Evolutionary conservation across 2,797 vertebrate genomes (phyloP).

Genomic region (Cheirogaleus major): DNA sequence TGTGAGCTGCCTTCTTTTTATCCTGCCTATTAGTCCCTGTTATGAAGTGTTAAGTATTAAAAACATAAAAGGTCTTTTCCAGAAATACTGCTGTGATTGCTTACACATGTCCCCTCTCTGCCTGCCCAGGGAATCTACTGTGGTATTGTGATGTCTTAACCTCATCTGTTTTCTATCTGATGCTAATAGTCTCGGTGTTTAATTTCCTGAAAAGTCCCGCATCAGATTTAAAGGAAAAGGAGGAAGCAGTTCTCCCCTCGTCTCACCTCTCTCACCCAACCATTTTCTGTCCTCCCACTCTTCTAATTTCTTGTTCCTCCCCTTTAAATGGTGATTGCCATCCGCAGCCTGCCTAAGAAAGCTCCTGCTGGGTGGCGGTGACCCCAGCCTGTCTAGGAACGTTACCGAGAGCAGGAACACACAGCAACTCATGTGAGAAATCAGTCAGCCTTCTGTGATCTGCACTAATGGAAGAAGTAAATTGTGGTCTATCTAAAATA

Average conservation of each 20-base stretch:
- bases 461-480: neutral
- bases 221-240: conserved; percentile 86
- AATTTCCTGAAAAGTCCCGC: conserved; percentile 88
- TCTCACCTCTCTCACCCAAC: conserved; percentile 52
- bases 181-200: conserved; percentile 87
- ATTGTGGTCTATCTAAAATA: neutral
- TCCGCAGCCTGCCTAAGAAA: neutral
- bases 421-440: conserved; percentile 49
- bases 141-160: conserved; percentile 79
- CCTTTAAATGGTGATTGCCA: conserved; percentile 65
- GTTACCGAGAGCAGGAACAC: conserved; percentile 61
- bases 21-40: conserved; percentile 87
- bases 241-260: conserved; percentile 67
- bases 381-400: neutral
- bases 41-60: conserved; percentile 91
- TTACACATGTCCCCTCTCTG: conserved; percentile 86
- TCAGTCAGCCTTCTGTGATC: neutral
- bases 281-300: conserved; percentile 61
- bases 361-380: conserved; percentile 42
- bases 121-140: conserved; percentile 81
- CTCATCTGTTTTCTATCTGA: conserved; percentile 91
- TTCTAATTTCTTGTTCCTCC: conserved; percentile 63
- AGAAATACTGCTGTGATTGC: conserved; percentile 88
- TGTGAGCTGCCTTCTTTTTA: conserved; percentile 83
- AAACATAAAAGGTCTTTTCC: conserved; percentile 88